phyloP scores from a whole-genome alignment of 2,888 invertebrate genomes.

The Meghimatium bilineatum region DNA sequence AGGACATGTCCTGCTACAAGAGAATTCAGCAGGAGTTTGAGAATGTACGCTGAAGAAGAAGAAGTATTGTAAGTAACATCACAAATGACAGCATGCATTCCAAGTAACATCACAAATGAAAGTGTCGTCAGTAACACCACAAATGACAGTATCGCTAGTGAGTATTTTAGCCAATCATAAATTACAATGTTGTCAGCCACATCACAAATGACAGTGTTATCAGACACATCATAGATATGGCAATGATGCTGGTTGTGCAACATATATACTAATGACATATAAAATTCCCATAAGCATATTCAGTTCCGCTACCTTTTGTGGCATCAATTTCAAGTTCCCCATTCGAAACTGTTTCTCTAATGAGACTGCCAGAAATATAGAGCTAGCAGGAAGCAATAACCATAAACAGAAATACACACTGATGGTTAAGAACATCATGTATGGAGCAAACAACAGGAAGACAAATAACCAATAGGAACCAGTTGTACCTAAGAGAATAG shows the following conservation, averaged over 20 bases:
- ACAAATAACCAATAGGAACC: conserved; percentile 94
- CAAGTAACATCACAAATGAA: too few species aligned
- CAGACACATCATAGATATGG: conserved; percentile 45
- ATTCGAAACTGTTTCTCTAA: conserved; percentile 92
- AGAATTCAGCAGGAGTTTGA: too few species aligned
- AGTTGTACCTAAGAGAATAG: conserved; percentile 93
- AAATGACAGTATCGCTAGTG: too few species aligned
- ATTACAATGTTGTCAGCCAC: background rate
- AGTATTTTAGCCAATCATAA: too few species aligned
- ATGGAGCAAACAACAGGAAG: conserved; percentile 91
- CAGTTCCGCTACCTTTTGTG: conserved; percentile 91
- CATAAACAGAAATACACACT: conserved; percentile 89
- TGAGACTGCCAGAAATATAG: conserved; percentile 91
- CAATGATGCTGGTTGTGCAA: conserved; percentile 54
- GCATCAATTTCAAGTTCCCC: conserved; percentile 87
- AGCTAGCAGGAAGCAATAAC: conserved; percentile 92
- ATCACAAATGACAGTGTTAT: background rate
- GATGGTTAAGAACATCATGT: conserved; percentile 86
- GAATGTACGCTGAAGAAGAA: too few species aligned
- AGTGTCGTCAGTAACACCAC: too few species aligned
- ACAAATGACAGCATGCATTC: background rate
- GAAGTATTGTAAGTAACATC: background rate
- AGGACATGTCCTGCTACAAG: too few species aligned
- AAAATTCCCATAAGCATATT: conserved; percentile 94
- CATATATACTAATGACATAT: conserved; percentile 84